Percentiles rank a stretch among this genome's conserved stretches.
Evolutionary conservation across 92 coral and sea anemone species (phyloP).

Genomic region (Epizoanthus rinbou): DNA sequence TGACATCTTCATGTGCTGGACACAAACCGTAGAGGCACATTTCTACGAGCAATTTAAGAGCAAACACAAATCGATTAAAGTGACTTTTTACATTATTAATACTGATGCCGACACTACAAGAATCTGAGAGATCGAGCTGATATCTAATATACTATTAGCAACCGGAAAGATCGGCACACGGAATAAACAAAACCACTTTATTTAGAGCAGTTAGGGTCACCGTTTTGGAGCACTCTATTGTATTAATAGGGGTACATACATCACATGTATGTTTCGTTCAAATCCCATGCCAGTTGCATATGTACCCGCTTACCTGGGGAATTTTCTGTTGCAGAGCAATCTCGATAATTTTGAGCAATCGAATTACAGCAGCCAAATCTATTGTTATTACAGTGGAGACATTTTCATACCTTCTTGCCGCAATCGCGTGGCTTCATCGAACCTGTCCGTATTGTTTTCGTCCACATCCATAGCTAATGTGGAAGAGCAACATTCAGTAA

Average conservation of each 20-base stretch:
- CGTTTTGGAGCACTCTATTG: conserved; percentile 31
- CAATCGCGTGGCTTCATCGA: conserved; percentile 95
- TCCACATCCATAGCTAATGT: conserved; percentile 95
- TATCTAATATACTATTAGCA: conserved; percentile 3
- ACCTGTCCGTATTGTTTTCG: conserved; percentile 93
- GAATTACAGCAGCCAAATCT: background rate
- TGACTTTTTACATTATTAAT: conserved; percentile 42
- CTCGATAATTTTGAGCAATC: conserved; percentile 32
- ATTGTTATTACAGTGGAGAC: background rate
- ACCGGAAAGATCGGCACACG: conserved; percentile 13
- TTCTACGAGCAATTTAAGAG: conserved; percentile 71
- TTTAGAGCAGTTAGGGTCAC: conserved; percentile 18
- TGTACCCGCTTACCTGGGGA: background rate
- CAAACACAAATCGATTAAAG: conserved; percentile 46
- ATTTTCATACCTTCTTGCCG: conserved; percentile 79
- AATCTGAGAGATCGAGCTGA: conserved; percentile 1
- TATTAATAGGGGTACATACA: conserved; percentile 13
- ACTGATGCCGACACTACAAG: background rate
- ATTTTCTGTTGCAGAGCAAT: conserved; percentile 8
- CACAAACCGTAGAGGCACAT: conserved; percentile 94
- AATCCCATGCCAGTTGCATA: conserved; percentile 29
- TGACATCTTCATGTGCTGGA: conserved; percentile 90
- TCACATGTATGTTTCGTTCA: conserved; percentile 12
- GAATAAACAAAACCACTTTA: conserved; percentile 13
- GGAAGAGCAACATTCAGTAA: conserved; percentile 83